Conservation (phyloP, 1,140 invertebrate species). For the Lanistes nyassanus region DNA sequence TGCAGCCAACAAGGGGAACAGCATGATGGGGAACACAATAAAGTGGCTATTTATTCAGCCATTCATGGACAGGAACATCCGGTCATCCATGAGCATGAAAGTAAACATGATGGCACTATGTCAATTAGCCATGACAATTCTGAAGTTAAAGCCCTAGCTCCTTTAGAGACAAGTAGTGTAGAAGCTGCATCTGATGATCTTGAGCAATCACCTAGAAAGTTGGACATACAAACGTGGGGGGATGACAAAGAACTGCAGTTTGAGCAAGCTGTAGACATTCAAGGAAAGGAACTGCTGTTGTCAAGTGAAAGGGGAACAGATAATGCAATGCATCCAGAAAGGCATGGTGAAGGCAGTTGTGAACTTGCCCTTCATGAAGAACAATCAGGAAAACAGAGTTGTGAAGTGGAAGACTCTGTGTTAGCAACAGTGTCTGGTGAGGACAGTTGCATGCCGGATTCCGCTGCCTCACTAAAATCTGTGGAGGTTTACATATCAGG, state of each 20-base stretch:
- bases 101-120: too few relatives aligned
- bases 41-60: neutral
- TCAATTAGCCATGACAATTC: too few relatives aligned
- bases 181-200: too few relatives aligned
- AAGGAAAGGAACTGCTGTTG: neutral
- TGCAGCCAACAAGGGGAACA: too few relatives aligned
- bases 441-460: neutral
- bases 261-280: neutral
- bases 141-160: too few relatives aligned
- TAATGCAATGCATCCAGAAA: neutral
- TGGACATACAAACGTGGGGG: neutral
- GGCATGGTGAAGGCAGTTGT: neutral
- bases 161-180: too few relatives aligned
- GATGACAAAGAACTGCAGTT: neutral
- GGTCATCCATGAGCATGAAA: neutral
- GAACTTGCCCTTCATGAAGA: neutral
- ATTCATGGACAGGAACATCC: conserved; percentile 2
- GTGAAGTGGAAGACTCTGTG: neutral
- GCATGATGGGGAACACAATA: neutral
- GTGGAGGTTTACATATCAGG: too few relatives aligned
- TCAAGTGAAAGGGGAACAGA: neutral
- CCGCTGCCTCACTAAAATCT: neutral
- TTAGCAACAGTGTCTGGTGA: neutral
- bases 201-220: too few relatives aligned
- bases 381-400: too few relatives aligned